phyloP scores from a whole-genome alignment of 2,797 vertebrate genomes.

The Molossus alvarezi region DNA sequence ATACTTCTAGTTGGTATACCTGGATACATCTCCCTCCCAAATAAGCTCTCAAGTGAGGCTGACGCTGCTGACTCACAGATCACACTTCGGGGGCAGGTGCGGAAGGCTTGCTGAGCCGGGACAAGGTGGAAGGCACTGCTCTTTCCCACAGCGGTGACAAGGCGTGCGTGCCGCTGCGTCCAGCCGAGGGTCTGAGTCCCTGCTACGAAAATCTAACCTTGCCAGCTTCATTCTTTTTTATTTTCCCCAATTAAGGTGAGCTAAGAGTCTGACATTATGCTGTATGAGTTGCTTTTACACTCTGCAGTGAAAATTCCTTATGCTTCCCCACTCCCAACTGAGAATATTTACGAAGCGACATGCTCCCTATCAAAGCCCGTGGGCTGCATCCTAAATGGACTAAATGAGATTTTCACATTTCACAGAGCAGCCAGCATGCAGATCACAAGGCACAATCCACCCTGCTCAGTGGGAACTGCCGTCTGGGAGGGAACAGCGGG shows the following conservation, averaged over 20 bases:
- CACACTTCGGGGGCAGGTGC: neutral
- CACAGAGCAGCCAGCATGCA: neutral
- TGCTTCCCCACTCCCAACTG: neutral
- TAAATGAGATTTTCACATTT: neutral
- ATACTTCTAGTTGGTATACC: neutral
- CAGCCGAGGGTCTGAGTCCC: neutral
- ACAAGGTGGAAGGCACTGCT: accelerated
- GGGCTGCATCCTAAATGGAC: neutral
- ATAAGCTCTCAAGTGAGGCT: neutral
- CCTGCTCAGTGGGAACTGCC: neutral
- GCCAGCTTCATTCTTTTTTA: neutral
- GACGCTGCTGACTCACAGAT: neutral
- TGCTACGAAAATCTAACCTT: neutral
- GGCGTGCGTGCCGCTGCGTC: too few species aligned
- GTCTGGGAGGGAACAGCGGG: neutral
- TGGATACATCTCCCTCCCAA: neutral
- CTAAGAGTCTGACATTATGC: neutral
- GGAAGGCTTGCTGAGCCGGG: neutral
- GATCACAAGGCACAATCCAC: neutral
- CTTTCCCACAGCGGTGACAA: neutral
- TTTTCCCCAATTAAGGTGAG: neutral
- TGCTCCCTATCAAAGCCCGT: neutral
- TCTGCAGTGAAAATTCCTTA: neutral
- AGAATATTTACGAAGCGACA: neutral
- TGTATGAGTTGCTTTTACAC: neutral